Base-by-base conservation (phyloP, 2,113 vertebrate species). In the Leucosticte australis region DNA sequence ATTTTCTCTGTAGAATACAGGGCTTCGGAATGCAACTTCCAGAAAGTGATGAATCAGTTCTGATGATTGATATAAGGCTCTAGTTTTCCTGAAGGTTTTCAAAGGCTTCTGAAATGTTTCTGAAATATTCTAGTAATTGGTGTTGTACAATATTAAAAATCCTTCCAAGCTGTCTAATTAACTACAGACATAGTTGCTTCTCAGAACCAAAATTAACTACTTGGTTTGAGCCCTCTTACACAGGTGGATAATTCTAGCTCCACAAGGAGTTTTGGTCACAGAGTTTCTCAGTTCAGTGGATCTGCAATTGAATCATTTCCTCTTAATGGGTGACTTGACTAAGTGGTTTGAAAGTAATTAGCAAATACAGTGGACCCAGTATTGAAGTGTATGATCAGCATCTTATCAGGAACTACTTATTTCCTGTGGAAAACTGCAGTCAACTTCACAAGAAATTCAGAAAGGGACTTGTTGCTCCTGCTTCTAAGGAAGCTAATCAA, bases 321-420 rank as follows among this genome's bases (percentile, higher is more conserved):
- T 93, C 82, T 86, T 95, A 94, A 85, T 50, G 93, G 79, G 55
- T 94, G 85, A 96, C 83, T 96, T 90, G 65, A 77, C 67, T 89
- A 67, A 96, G 82, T 94, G 57, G 44, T 73, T 85, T 83, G 70
- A 78, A 93, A 92, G 75, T 92, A 95, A 92, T 96, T 95, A 94
- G 56, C 88, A 90, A 84, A 70, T 55, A 53, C 71, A 68, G 86
- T 82, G 78, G 94, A 92, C 92, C 46, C 85, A 35, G 57, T 85
- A 90, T 73, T 86, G 83, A 84, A 77, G 74, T 70, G 37, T 91
- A 39, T 74, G 62, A 85, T 70, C 86, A 94, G 41, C 64, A 82
- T 70, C 87, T 80, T 94, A 82, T 19, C 69, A 64, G 85, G 59
- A 86, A 39, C 70, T 89, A 9, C 56, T 64, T 71, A 62, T 82